These are phyloP conservation scores for Chromobotia macracanthus DNA, from an alignment of 2,797 vertebrate genomes.

Conservation along the genomic window DNA sequence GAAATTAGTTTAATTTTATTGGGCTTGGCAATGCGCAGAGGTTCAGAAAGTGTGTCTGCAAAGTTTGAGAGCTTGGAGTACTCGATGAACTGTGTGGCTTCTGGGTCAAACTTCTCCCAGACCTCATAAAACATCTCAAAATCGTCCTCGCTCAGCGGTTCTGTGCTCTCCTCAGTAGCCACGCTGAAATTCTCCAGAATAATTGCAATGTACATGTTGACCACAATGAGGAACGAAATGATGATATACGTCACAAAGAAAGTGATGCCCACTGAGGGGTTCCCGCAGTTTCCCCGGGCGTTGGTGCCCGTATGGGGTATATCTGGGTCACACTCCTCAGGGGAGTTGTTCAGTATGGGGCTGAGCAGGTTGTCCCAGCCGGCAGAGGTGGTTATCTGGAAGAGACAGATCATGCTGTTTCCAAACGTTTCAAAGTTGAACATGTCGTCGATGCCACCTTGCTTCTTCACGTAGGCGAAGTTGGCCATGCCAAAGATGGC, in stretches of 20 bases:
- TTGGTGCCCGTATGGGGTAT: constrained; percentile 86
- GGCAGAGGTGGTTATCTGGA: constrained; percentile 97
- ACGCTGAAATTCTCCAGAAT: constrained; percentile 99
- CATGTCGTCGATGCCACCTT: constrained; percentile 94
- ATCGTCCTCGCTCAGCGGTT: constrained; percentile 95
- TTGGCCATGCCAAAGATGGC: constrained; percentile 99
- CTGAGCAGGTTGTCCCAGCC: constrained; percentile 94
- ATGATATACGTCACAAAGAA: constrained; percentile 98
- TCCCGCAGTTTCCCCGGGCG: constrained; percentile 89
- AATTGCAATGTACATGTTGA: constrained; percentile 99
- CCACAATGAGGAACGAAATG: constrained; percentile 97
- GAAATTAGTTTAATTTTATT: constrained; percentile 96
- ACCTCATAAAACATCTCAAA: constrained; percentile 99
- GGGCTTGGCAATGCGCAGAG: constrained; percentile 90
- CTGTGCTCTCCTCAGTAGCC: constrained; percentile 96
- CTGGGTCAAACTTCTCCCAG: constrained; percentile 96
- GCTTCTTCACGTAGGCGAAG: constrained; percentile 93
- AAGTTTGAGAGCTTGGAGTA: constrained; percentile 92
- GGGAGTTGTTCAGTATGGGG: constrained; percentile 93
- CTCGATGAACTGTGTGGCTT: constrained; percentile 97
- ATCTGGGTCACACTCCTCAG: constrained; percentile 86
- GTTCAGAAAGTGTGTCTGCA: constrained; percentile 90
- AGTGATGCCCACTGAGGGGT: constrained; percentile 92
- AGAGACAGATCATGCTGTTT: constrained; percentile 98
- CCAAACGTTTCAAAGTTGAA: constrained; percentile 98